Conservation (phyloP, 2,888 invertebrate species). For the Rhabditoides inermis region DNA sequence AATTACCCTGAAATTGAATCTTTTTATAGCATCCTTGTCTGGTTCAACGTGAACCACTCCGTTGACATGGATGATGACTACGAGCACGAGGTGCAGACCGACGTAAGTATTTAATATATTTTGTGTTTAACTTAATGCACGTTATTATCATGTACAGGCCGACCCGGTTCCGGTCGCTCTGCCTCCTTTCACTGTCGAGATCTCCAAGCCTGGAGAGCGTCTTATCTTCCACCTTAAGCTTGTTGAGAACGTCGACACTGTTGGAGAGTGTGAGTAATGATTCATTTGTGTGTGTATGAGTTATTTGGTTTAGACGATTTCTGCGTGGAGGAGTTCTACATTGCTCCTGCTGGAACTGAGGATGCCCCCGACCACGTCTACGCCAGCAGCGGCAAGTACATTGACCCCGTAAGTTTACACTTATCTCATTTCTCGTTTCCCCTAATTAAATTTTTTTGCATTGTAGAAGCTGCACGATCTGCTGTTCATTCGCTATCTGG, state of each 20-base stretch:
- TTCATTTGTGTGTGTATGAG: background rate
- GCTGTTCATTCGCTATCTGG: constrained; percentile 77
- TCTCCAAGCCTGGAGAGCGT: constrained; percentile 66
- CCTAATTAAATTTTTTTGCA: background rate
- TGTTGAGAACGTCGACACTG: constrained; percentile 43
- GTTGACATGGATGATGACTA: constrained; percentile 69
- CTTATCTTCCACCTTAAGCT: constrained; percentile 47
- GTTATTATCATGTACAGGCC: constrained; percentile 10
- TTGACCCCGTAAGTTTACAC: constrained; percentile 73
- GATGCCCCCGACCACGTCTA: constrained; percentile 76
- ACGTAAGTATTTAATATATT: constrained; percentile 1
- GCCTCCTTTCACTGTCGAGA: constrained; percentile 81
- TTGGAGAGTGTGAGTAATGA: constrained; percentile 52
- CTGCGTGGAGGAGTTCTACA: constrained; percentile 82
- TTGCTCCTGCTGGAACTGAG: constrained; percentile 64
- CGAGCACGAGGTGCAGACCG: constrained; percentile 24
- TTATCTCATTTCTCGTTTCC: background rate
- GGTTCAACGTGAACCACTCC: constrained; percentile 86
- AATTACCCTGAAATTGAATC: background rate
- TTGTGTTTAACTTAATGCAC: too few species aligned
- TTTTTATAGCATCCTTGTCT: constrained; percentile 64
- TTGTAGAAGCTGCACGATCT: constrained; percentile 44
- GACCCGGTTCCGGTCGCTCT: constrained; percentile 61
- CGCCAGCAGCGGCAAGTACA: constrained; percentile 82
- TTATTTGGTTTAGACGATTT: constrained; percentile 71